Conservation (phyloP, 2,888 invertebrate genomes). For the Mechanitis messenoides region DNA sequence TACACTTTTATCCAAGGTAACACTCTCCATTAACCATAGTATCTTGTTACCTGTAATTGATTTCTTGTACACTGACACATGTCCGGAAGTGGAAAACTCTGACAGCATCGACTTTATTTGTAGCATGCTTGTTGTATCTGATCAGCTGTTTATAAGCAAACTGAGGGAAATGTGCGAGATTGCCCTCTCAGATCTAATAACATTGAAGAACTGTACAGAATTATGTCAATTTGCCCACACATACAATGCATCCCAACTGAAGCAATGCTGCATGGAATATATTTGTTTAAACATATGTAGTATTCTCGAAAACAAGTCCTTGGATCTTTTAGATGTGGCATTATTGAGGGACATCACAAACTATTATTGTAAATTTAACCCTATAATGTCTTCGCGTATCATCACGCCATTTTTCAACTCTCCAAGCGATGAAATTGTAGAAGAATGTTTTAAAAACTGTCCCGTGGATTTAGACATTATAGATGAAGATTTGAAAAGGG, state of each 20-base stretch:
- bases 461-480: constrained; percentile 69
- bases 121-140: constrained; percentile 85
- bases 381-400: constrained; percentile 77
- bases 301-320: constrained; percentile 80
- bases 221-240: constrained; percentile 84
- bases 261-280: constrained; percentile 84
- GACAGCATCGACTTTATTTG: constrained; percentile 83
- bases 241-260: constrained; percentile 85
- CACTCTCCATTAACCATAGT: constrained; percentile 77
- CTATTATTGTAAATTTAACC: constrained; percentile 80
- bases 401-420: constrained; percentile 83
- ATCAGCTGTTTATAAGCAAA: constrained; percentile 84
- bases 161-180: constrained; percentile 85
- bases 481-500: constrained; percentile 70
- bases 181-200: constrained; percentile 79
- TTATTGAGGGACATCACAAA: constrained; percentile 80
- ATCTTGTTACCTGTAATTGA: constrained; percentile 82
- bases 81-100: constrained; percentile 75
- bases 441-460: constrained; percentile 53
- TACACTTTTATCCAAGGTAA: constrained; percentile 66
- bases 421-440: constrained; percentile 75
- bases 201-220: constrained; percentile 85
- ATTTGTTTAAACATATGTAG: constrained; percentile 85
- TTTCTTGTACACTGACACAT: constrained; percentile 84
- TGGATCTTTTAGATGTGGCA: constrained; percentile 79